A percentile compares a stretch with the other conserved stretches of the same genome.
These are phyloP conservation scores for Anneissia japonica DNA, from an alignment of 35 echinoderm and acorn worm genomes.

Conservation along the genomic window DNA sequence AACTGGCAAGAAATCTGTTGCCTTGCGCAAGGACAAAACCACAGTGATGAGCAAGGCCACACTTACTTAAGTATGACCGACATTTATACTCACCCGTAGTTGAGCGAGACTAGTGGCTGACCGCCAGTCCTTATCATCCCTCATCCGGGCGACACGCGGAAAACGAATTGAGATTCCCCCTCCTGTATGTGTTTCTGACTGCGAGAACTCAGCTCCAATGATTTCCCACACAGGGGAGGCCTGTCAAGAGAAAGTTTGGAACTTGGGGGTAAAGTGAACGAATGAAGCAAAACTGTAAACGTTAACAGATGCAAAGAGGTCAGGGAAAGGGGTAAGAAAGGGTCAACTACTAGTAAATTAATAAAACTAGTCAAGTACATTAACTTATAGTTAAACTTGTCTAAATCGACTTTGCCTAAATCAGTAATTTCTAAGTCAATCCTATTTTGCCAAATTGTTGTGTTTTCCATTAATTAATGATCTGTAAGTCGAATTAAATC, in stretches of 20 bases:
- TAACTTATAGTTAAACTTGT: too few species aligned
- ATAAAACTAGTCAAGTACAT: too few species aligned
- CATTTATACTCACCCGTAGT: slow-evolving; percentile 41
- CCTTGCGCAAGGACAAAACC: too few species aligned
- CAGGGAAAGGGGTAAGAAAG: not conserved
- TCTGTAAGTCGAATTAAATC: too few species aligned
- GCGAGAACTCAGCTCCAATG: slow-evolving; percentile 91
- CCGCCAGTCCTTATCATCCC: slow-evolving; percentile 70
- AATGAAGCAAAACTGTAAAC: not conserved
- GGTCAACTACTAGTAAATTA: not conserved
- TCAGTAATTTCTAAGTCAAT: too few species aligned
- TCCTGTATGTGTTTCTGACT: slow-evolving; percentile 84
- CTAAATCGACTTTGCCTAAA: too few species aligned
- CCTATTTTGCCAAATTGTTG: too few species aligned
- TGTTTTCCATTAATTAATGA: too few species aligned
- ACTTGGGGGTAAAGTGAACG: not conserved
- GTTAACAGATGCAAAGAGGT: not conserved
- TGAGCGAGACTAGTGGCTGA: slow-evolving; percentile 64
- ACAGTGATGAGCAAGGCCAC: too few species aligned
- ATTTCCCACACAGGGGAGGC: slow-evolving; percentile 98
- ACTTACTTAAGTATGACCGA: too few species aligned
- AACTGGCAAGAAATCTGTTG: too few species aligned
- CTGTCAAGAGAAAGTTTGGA: slow-evolving; percentile 28
- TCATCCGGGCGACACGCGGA: slow-evolving; percentile 64
- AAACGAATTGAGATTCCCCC: slow-evolving; percentile 93